Evolutionary conservation across 2,113 vertebrate species (phyloP).

Genomic region (Mobula hypostoma): DNA sequence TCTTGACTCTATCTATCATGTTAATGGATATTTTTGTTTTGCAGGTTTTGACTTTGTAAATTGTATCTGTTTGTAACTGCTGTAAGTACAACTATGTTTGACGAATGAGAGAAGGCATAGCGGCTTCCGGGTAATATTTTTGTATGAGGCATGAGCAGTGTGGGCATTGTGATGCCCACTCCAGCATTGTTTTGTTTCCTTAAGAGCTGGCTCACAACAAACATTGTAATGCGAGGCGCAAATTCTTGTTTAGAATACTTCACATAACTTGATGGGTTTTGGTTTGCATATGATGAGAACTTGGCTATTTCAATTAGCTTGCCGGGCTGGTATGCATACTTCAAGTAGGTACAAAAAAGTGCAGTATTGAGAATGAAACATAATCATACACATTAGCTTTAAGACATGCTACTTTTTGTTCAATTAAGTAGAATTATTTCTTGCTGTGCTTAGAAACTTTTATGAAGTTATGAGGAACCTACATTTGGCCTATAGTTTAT

Average conservation of each 20-base stretch:
- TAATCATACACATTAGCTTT: background rate
- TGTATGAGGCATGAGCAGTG: constrained; percentile 33
- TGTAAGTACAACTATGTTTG: background rate
- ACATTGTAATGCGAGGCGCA: constrained; percentile 46
- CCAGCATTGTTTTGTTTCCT: background rate
- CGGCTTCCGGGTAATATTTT: background rate
- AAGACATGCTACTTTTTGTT: background rate
- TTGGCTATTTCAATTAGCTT: background rate
- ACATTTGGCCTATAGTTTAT: background rate
- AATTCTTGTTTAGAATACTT: constrained; percentile 52
- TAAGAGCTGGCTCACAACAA: constrained; percentile 35
- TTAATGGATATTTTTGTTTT: background rate
- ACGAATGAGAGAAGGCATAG: no score
- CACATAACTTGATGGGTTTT: constrained; percentile 43
- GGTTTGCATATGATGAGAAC: background rate
- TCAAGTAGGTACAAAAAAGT: background rate
- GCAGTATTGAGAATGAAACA: background rate
- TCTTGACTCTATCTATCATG: background rate
- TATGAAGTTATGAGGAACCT: background rate
- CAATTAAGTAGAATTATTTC: background rate
- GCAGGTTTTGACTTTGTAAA: background rate
- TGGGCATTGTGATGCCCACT: constrained; percentile 57
- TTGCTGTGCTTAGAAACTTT: background rate
- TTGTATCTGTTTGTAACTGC: background rate
- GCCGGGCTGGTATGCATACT: background rate